Percentiles rank a stretch among this genome's conserved stretches.
Conservation (phyloP, 2,797 vertebrate species). For the Sebastes iracundus region DNA sequence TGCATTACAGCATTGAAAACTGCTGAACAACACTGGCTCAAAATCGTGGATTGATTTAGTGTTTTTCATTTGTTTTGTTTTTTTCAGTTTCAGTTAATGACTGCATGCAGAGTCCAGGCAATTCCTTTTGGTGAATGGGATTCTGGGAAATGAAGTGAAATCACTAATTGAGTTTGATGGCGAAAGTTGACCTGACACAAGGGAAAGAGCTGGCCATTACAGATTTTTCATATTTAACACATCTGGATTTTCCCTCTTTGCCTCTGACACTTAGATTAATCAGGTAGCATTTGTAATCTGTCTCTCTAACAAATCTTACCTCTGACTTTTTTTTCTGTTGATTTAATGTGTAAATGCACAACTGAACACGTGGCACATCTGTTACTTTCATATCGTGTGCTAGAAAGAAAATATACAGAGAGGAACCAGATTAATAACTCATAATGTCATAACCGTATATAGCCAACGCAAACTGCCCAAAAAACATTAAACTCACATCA, state of each 20-base stretch:
- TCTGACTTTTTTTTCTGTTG: not conserved
- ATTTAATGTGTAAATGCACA: not conserved
- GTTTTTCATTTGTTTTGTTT: not conserved
- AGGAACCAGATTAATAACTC: not conserved
- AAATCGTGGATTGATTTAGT: not conserved
- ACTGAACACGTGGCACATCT: constrained; percentile 4
- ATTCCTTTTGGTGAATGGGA: not conserved
- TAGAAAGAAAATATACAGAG: not conserved
- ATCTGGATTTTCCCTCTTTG: not conserved
- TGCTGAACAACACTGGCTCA: not conserved
- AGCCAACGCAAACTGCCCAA: constrained; percentile 2
- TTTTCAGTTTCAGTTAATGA: not conserved
- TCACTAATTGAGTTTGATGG: not conserved
- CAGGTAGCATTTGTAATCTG: not conserved
- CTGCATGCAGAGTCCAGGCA: not conserved
- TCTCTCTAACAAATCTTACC: constrained; percentile 5
- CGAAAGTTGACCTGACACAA: not conserved
- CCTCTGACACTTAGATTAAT: constrained; percentile 13
- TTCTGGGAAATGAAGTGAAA: not conserved
- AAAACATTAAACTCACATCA: constrained; percentile 29
- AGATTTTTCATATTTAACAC: not conserved
- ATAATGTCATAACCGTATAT: not conserved
- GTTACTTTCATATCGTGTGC: not conserved
- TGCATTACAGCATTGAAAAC: not conserved
- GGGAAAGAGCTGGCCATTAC: not conserved